A percentile compares a stretch with the other conserved stretches of the same genome.
These are phyloP conservation scores for Amphilophus citrinellus DNA, from an alignment of 2,113 vertebrate genomes.

Conservation along the genomic window DNA sequence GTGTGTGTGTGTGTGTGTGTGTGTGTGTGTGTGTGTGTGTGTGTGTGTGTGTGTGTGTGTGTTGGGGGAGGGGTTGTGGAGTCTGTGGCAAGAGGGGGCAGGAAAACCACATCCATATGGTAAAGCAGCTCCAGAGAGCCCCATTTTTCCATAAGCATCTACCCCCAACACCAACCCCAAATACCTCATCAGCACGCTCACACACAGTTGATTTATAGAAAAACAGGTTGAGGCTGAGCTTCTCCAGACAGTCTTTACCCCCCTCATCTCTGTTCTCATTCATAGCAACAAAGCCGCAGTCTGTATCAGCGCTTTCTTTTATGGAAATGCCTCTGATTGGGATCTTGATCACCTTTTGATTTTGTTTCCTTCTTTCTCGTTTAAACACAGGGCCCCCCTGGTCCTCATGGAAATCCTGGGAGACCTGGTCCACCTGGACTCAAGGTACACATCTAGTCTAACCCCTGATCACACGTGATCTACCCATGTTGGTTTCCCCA, in stretches of 20 bases:
- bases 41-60: not conserved
- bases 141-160: constrained; percentile 71
- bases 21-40: constrained; percentile 38
- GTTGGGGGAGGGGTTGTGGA: constrained; percentile 2
- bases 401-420: constrained; percentile 79
- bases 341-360: constrained; percentile 39
- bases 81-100: constrained; percentile 41
- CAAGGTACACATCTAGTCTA: constrained; percentile 65
- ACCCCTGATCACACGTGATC: constrained; percentile 1
- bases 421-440: constrained; percentile 70
- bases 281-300: constrained; percentile 44
- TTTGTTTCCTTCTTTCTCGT: constrained; percentile 36
- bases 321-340: constrained; percentile 48
- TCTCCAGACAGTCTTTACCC: constrained; percentile 60
- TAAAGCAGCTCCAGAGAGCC: constrained; percentile 58
- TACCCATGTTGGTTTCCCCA: constrained; percentile 27
- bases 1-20: not conserved
- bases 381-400: constrained; percentile 64
- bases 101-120: constrained; percentile 80
- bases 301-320: constrained; percentile 22
- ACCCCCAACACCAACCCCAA: constrained; percentile 60
- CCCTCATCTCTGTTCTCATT: constrained; percentile 13
- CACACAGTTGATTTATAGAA: constrained; percentile 57
- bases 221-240: constrained; percentile 61
- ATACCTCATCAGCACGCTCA: constrained; percentile 47